Conservation (phyloP, 2,797 vertebrate genomes). For the Lemur catta region DNA sequence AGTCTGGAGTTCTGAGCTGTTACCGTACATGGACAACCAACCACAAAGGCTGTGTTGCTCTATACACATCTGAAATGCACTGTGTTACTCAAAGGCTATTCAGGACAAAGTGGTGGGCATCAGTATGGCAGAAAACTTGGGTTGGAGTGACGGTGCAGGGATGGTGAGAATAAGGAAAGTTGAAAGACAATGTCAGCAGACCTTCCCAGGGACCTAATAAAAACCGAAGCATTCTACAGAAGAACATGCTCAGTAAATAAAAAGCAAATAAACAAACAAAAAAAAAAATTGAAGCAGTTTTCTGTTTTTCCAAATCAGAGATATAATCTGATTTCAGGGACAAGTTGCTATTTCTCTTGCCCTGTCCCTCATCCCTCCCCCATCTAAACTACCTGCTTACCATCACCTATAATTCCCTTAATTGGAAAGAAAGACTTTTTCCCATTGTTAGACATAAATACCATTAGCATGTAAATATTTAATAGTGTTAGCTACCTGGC, state of each 20-base stretch:
- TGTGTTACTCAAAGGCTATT: neutral
- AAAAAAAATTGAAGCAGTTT: neutral
- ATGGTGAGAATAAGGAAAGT: neutral
- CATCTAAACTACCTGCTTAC: neutral
- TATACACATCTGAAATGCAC: neutral
- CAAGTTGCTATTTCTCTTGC: neutral
- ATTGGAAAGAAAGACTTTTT: neutral
- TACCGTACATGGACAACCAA: neutral
- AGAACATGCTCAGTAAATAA: neutral
- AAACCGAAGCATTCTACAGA: neutral
- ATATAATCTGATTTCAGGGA: neutral
- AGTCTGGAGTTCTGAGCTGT: neutral
- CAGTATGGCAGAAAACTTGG: neutral
- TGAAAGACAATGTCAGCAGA: neutral
- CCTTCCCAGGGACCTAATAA: neutral
- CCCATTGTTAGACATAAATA: neutral
- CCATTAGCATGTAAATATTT: neutral
- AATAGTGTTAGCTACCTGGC: neutral
- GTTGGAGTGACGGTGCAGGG: neutral
- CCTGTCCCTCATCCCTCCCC: fast-evolving
- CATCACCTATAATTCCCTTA: neutral
- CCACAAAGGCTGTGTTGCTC: neutral
- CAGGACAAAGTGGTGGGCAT: neutral
- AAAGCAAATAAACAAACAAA: neutral
- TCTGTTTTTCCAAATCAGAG: neutral